Evolutionary conservation across 2,888 invertebrate genomes (phyloP), one percentile per base, ranked within the genome.

Genomic region (Metopia argyrocephala): DNA sequence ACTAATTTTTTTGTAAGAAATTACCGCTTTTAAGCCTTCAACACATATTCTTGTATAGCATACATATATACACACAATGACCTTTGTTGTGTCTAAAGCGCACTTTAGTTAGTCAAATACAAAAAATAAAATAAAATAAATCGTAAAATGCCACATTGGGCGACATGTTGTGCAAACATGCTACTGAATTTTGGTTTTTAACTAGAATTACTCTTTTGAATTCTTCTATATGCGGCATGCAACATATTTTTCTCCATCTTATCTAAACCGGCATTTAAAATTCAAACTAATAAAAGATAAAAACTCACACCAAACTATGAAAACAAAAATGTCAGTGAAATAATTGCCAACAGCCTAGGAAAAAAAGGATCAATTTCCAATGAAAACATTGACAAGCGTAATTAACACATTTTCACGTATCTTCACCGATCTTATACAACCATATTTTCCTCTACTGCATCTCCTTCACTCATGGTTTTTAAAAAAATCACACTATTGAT

Each of bases 81-180:
- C 54, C 61, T 70, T 68, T 20, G 18, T 45, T 61, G 21, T 15
- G 21, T 59, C 50, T 57, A 66, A n/a, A n/a, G n/a, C n/a, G n/a
- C n/a, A n/a, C n/a, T n/a, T n/a, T n/a, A n/a, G 74, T 70, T 66
- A 78, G 66, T 75, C 70, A 78, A 56, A 28, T 25, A 50, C 59
- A 0, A 73, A 2, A 38, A n/a, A 57, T 21, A 61, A 54, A 48
- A 46, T 62, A 64, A 76, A 62, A 50, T 56, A 38, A 66, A 59
- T 65, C 18, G 62, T 52, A 73, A 66, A 87, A 85, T 86, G 86
- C 86, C 87, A 87, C 87, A 87, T 87, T 84, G 85, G 86, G 88
- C 88, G 87, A 89, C 88, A 89, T 88, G 88, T 88, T 88, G 88
- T 88, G 87, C 88, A 88, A 88, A 89, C 89, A 88, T 87, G 88